Evolutionary conservation across 2,113 vertebrate genomes (phyloP).

Genomic region (Nycticryphes semicollaris): DNA sequence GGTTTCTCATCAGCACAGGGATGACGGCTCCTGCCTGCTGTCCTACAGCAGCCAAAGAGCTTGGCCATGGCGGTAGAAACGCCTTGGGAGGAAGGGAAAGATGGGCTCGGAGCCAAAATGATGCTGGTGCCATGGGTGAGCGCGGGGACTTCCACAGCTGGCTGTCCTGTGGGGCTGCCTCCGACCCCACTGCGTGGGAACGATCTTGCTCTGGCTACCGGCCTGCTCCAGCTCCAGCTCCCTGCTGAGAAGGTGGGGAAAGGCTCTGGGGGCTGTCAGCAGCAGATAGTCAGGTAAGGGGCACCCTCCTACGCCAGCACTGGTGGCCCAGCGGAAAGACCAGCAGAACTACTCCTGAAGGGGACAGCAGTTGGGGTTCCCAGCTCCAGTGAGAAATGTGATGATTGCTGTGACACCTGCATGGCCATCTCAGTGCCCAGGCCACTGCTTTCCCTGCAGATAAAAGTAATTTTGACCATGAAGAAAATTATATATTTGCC

Average conservation of each 20-base stretch:
- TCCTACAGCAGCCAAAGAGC: not conserved
- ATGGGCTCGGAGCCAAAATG: not conserved
- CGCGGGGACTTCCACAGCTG: accelerated
- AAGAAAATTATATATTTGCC: not conserved
- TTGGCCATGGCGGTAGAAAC: accelerated
- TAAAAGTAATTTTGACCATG: not conserved
- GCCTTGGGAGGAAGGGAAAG: not conserved
- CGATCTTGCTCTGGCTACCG: not conserved
- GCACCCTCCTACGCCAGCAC: not conserved
- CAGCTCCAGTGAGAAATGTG: not conserved
- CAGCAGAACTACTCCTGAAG: not conserved
- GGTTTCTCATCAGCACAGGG: constrained; percentile 1
- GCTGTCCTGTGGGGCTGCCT: not conserved
- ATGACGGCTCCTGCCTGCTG: not conserved
- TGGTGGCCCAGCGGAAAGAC: not conserved
- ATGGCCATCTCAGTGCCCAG: accelerated
- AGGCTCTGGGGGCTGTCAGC: not conserved
- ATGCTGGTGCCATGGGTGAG: not conserved
- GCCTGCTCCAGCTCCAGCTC: not conserved
- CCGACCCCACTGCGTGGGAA: accelerated
- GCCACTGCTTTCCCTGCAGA: not conserved
- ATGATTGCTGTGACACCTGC: not conserved
- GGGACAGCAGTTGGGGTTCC: not conserved
- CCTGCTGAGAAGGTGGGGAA: not conserved
- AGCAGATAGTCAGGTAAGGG: not conserved